phyloP scores from a whole-genome alignment of 1,140 invertebrate species.

The Whitmania pigra region DNA sequence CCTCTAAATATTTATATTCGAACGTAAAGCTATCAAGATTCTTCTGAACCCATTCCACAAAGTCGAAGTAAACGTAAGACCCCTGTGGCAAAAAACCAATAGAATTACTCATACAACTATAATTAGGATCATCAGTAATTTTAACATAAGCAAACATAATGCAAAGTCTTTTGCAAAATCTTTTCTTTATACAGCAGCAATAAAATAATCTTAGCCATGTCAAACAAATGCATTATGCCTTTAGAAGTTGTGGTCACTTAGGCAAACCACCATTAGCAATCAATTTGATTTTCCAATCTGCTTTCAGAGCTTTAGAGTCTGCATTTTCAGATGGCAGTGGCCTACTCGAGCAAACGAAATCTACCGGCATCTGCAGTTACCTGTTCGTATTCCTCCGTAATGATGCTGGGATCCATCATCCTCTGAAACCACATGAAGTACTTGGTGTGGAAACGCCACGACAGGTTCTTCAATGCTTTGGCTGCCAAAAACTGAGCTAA shows the following conservation, averaged over 20 bases:
- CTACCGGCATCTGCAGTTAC: slow-evolving; percentile 44
- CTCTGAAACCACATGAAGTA: slow-evolving; percentile 99
- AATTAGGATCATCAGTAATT: no score
- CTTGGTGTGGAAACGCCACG: slow-evolving; percentile 99
- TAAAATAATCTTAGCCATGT: no score
- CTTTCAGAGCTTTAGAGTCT: no score
- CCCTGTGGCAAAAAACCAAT: background rate
- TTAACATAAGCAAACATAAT: no score
- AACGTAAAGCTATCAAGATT: slow-evolving; percentile 8
- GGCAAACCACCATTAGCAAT: no score
- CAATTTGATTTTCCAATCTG: no score
- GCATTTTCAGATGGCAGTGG: no score
- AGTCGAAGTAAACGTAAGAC: slow-evolving; percentile 10
- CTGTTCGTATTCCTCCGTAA: slow-evolving; percentile 98
- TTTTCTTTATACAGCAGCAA: no score
- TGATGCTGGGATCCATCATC: slow-evolving; percentile 97
- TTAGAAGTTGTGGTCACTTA: no score
- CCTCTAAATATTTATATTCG: slow-evolving; percentile 14
- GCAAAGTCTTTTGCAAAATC: no score
- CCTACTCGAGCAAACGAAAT: no score
- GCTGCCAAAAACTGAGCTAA: slow-evolving; percentile 98
- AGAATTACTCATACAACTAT: background rate
- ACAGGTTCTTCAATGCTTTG: slow-evolving; percentile 97
- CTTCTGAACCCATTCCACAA: background rate
- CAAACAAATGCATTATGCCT: no score